Base-by-base conservation (phyloP, 2,888 invertebrate species). In the Caenorhabditis parvicauda region DNA sequence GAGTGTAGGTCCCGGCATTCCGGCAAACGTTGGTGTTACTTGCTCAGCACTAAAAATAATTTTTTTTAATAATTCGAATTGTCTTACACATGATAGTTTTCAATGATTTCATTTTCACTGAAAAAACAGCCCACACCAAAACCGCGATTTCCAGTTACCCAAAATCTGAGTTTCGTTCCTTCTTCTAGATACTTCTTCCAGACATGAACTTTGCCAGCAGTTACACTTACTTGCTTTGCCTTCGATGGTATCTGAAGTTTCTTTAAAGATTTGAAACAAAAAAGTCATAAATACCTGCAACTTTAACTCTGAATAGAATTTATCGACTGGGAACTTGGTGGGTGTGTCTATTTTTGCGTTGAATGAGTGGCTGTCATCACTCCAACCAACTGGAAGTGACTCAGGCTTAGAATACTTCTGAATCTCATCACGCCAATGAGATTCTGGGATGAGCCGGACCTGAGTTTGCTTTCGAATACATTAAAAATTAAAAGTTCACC, bases 1-100 rank as follows among this genome's bases (percentile, higher is more conserved):
- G 24, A 73, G 62, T 7, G 67, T 47, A 19, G 74, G 74, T 25
- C 75, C 75, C 1, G 77, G 77, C 75, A 77, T 75, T 65, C 76
- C 72, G 17, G 65, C 58, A 51, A 72, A 72, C 21, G 55, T 49
- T 1, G 71, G 71, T 19, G 63, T 46, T 3, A 67, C 56, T 55
- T 72, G 71, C n/a, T 61, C 62, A 25, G 67, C 65, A 19, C 70
- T 70, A 43, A 52, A 67, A 27, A 42, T 38, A 49, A 45, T 19
- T n/a, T 19, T 9, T 21, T 21, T 17, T n/a, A 29, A 12, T 2
- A 32, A 39, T 1, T 22, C 37, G 14, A 19, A 35, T n/a, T 14
- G 24, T 27, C 47, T 51, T 32, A 69, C 69, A 45, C 19, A 19
- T 61, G 59, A 29, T 54, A 64, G 37, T 69, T 64, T 1, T 45